Percentiles rank a stretch among this genome's conserved stretches.
Conservation (phyloP, 2,113 vertebrate genomes). For the Chlamydotis undulata region DNA sequence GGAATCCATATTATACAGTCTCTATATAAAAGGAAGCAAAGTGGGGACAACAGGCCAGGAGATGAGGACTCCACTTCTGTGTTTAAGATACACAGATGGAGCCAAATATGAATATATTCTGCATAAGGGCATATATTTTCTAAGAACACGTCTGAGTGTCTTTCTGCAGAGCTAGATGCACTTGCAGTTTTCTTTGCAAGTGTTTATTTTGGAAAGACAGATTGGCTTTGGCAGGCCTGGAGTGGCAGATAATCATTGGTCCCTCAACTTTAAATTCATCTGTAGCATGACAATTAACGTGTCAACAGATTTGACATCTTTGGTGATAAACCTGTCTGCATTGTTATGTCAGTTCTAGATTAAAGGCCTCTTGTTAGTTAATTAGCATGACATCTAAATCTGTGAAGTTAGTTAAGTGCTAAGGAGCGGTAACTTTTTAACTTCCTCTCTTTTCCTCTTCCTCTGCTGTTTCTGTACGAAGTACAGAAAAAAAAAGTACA, state of each 20-base stretch:
- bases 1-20: not conserved
- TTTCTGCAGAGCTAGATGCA: not conserved
- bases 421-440: not conserved
- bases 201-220: not conserved
- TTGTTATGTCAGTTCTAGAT: not conserved
- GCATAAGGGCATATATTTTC: not conserved
- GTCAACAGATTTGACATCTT: not conserved
- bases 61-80: not conserved
- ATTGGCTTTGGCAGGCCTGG: not conserved
- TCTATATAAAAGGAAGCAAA: not conserved
- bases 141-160: not conserved
- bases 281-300: not conserved
- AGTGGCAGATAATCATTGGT: not conserved
- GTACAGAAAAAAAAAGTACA: not conserved
- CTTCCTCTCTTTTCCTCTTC: not conserved
- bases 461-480: not conserved
- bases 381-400: not conserved
- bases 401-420: not conserved
- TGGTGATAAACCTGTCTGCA: not conserved
- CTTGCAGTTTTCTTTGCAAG: not conserved
- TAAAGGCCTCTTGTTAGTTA: not conserved
- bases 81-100: not conserved
- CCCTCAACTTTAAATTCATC: not conserved
- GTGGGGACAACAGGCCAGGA: not conserved
- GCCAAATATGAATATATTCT: not conserved